A percentile compares a stretch with the other conserved stretches of the same genome.
These are phyloP conservation scores for Sesamia inferens DNA, from an alignment of 2,888 invertebrate genomes.

Conservation along the genomic window DNA sequence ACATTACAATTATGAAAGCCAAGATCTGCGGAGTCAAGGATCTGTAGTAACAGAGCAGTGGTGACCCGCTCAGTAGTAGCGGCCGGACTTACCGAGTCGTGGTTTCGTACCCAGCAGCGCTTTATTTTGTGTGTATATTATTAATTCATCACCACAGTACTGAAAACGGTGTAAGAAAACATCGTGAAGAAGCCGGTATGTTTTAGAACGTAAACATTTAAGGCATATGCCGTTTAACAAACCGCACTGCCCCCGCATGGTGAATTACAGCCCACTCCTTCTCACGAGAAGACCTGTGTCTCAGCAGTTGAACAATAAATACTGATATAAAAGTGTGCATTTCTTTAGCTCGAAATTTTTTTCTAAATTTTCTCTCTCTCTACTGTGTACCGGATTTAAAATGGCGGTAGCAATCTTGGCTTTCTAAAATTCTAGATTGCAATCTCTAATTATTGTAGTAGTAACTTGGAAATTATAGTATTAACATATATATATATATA, in stretches of 20 bases:
- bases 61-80: not conserved
- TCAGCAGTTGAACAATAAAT: not conserved
- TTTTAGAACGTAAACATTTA: not conserved
- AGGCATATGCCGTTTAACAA: not conserved
- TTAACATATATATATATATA: constrained; percentile 43
- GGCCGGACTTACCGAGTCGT: not conserved
- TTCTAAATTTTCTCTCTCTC: too few relatives aligned
- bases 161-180: not conserved
- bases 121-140: not conserved
- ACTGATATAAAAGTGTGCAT: not conserved
- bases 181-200: not conserved
- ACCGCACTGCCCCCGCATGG: not conserved
- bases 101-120: not conserved
- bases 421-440: constrained; percentile 18
- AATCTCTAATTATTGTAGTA: constrained; percentile 31
- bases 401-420: constrained; percentile 18
- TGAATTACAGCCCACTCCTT: not conserved
- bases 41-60: not conserved
- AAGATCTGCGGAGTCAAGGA: not conserved
- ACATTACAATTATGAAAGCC: constrained; percentile 1
- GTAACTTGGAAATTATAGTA: constrained; percentile 43
- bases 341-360: not conserved
- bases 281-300: not conserved
- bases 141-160: not conserved
- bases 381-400: not conserved